Conservation (phyloP, 2,113 vertebrate genomes). For the Psittacus erithacus region DNA sequence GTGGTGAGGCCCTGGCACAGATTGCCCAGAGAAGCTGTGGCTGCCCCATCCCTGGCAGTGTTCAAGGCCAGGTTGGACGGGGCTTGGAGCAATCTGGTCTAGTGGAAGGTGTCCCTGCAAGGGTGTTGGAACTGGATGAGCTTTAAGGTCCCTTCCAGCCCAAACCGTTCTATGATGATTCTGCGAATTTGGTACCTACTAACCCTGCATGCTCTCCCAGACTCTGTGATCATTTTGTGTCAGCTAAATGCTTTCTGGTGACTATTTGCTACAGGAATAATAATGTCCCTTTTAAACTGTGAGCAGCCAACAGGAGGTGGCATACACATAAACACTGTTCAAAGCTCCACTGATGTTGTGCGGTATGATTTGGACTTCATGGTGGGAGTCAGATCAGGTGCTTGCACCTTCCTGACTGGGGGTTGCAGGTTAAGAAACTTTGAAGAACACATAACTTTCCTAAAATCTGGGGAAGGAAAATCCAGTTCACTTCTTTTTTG, state of each 20-base stretch:
- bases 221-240: not conserved
- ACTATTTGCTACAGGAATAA: not conserved
- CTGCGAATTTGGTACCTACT: not conserved
- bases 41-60: not conserved
- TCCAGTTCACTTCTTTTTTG: not conserved
- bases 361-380: not conserved
- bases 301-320: not conserved
- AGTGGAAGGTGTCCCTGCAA: not conserved
- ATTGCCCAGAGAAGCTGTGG: not conserved
- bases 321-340: no score
- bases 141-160: not conserved
- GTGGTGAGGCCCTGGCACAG: not conserved
- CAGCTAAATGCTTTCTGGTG: not conserved
- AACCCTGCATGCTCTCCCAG: not conserved
- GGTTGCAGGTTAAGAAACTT: not conserved
- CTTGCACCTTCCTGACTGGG: not conserved
- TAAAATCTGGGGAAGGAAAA: not conserved
- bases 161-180: not conserved
- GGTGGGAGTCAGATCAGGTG: not conserved
- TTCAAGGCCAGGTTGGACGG: not conserved
- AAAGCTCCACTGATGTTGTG: not conserved
- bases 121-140: not conserved
- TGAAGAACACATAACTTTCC: fast-evolving
- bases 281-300: not conserved
- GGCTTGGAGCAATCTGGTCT: not conserved